Evolutionary conservation across 2,888 invertebrate species (phyloP).

Genomic region (Palloptera scutellata): DNA sequence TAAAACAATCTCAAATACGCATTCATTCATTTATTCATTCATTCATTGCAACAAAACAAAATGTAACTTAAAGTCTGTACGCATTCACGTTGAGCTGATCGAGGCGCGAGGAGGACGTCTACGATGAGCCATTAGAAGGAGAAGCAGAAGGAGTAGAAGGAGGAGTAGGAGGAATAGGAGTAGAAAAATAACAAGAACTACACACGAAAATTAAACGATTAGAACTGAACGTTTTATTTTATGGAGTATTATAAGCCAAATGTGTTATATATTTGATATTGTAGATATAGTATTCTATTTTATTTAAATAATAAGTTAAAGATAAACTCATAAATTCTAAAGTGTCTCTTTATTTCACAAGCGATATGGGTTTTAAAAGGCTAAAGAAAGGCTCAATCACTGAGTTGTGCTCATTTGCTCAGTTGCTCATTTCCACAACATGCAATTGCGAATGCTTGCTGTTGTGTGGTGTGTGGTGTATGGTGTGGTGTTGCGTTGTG

Average conservation of each 20-base stretch:
- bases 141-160: conserved; percentile 38
- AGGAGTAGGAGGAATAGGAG: conserved; percentile 35
- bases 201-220: conserved; percentile 38
- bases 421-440: no score
- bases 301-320: conserved; percentile 57
- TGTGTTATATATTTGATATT: conserved; percentile 53
- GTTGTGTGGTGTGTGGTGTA: no score
- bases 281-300: conserved; percentile 40
- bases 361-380: neutral
- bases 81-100: conserved; percentile 63
- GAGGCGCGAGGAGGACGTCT: conserved; percentile 43
- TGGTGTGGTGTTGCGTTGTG: no score
- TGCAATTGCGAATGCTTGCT: no score
- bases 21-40: conserved; percentile 21
- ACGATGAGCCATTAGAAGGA: conserved; percentile 34
- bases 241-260: conserved; percentile 61
- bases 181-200: conserved; percentile 46
- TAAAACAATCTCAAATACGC: conserved; percentile 26
- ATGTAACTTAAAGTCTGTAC: conserved; percentile 45
- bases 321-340: conserved; percentile 44
- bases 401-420: no score
- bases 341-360: conserved; percentile 13
- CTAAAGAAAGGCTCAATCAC: no score
- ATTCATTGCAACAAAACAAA: conserved; percentile 30
- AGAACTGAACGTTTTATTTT: conserved; percentile 39